Percentiles rank a stretch among this genome's conserved stretches.
Evolutionary conservation across 2,797 vertebrate genomes (phyloP).

Genomic region (Peromyscus melanophrys): DNA sequence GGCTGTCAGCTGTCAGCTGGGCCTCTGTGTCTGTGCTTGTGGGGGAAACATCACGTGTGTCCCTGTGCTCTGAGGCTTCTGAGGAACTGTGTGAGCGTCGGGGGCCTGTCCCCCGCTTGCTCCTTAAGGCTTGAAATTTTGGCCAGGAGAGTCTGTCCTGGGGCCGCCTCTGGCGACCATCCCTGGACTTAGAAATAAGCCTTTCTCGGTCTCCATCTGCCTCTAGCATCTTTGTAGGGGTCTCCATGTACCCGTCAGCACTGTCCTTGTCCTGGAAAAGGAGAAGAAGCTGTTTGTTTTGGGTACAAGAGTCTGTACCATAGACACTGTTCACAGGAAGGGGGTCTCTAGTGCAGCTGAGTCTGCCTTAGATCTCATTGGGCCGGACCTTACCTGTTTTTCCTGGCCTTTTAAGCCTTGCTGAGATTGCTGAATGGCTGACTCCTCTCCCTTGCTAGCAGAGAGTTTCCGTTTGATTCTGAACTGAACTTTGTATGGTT

Average conservation of each 20-base stretch:
- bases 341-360: accelerated
- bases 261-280: slow-evolving; percentile 83
- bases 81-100: slow-evolving; percentile 97
- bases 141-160: slow-evolving; percentile 96
- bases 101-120: slow-evolving; percentile 91
- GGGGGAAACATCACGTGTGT: slow-evolving; percentile 92
- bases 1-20: slow-evolving; percentile 88
- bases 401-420: slow-evolving; percentile 66
- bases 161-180: slow-evolving; percentile 91
- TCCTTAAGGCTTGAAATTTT: slow-evolving; percentile 95
- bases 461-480: slow-evolving; percentile 93
- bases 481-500: slow-evolving; percentile 96
- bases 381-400: slow-evolving; percentile 83
- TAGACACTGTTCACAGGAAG: background rate
- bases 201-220: slow-evolving; percentile 87
- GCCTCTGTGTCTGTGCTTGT: slow-evolving; percentile 95
- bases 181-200: slow-evolving; percentile 89
- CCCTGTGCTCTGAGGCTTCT: slow-evolving; percentile 93
- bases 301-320: accelerated
- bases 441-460: slow-evolving; percentile 85
- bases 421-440: background rate
- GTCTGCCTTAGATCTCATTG: accelerated
- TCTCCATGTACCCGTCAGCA: slow-evolving; percentile 32
- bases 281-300: accelerated
- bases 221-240: slow-evolving; percentile 74